Evolutionary conservation across 2,888 invertebrate genomes (phyloP).

Genomic region (Congeria kusceri): DNA sequence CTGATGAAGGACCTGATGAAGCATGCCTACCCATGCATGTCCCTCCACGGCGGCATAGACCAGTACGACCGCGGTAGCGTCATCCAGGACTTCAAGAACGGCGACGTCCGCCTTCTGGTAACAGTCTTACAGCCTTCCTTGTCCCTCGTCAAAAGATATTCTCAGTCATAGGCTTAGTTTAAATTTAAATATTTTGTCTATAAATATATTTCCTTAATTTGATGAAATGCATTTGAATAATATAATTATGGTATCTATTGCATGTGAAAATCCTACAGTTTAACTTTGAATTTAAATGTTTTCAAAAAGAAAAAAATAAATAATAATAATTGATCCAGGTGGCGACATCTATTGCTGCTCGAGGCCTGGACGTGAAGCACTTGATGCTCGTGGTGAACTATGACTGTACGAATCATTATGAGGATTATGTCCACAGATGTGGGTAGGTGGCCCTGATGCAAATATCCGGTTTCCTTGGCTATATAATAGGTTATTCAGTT

Average conservation of each 20-base stretch:
- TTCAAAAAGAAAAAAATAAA: no score
- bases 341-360: conserved; percentile 98
- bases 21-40: conserved; percentile 98
- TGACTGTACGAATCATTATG: conserved; percentile 99
- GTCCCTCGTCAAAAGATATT: no score
- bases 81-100: conserved; percentile 98
- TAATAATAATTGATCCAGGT: conserved; percentile 86
- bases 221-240: no score
- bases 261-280: no score
- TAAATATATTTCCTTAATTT: no score
- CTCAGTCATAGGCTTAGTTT: no score
- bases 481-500: no score
- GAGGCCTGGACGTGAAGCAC: conserved; percentile 99
- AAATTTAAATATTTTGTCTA: no score
- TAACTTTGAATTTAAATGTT: no score
- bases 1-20: conserved; percentile 95
- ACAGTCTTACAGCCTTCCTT: conserved; percentile 6
- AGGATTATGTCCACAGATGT: conserved; percentile 99
- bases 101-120: conserved; percentile 94
- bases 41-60: conserved; percentile 99
- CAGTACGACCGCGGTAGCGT: conserved; percentile 99
- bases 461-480: no score
- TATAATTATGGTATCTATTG: no score
- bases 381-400: conserved; percentile 99
- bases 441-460: conserved; percentile 86